Evolutionary conservation across 2,888 invertebrate species (phyloP), one percentile per base, ranked within the genome.

Genomic region (Hartigia nigra): DNA sequence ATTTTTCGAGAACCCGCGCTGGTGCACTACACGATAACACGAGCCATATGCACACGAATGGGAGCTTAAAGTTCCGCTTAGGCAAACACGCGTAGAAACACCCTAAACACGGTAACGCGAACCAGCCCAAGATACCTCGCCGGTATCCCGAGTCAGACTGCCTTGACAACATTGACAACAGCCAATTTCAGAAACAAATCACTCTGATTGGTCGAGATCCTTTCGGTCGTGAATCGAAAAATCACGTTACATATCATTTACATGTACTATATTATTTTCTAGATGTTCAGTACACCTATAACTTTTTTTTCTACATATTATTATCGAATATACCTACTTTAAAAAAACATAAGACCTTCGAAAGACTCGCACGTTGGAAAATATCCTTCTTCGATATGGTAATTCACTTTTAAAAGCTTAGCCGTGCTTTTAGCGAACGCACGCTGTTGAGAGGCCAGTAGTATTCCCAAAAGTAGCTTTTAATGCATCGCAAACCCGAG

Each of bases 351-450:
- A 23, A 23, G 2, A 23, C 9, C 55, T 23, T 55, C 55, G 55
- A 23, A 23, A 23, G 23, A 23, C 23, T 55, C 23, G 1, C 23
- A 55, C 23, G 23, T 23, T 9, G 23, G 55, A 3, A 5, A 55
- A 23, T 23, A 55, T 55, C 55, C 14, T 23, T 55, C 23, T 55
- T 2, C 55, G 23, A 55, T 5, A 9, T 23, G 55, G 55, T 23
- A 55, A 55, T 55, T 74, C 31, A 72, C 74, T 82, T 86, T 85
- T 87, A 85, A 85, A 87, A 87, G 86, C 84, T 81, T 79, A 76
- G 81, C 76, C 31, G 77, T 78, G 87, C 86, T 87, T 87, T 87
- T 87, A 87, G 82, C 81, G 84, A 78, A 83, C 55, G 83, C 83
- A 82, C 81, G 81, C 84, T 80, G 84, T 86, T 83, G 83, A 82